Conservation (phyloP, 2,113 vertebrate species). For the Silurus glanis region DNA sequence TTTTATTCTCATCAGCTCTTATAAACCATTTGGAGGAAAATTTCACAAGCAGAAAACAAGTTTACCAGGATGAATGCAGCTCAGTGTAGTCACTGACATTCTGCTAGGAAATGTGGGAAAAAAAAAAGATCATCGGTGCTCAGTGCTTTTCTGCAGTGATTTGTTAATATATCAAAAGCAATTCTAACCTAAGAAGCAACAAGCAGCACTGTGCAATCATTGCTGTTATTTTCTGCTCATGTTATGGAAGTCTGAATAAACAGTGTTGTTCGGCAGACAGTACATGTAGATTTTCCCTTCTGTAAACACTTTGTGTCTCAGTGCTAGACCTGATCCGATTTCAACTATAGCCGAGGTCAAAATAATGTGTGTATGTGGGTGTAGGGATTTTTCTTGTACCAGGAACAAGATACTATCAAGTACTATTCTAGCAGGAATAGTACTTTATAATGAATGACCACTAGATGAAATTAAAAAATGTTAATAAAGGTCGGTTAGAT, state of each 20-base stretch:
- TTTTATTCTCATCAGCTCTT: neutral
- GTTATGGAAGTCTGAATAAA: neutral
- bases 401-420: no score
- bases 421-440: neutral
- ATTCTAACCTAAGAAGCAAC: neutral
- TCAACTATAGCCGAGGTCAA: neutral
- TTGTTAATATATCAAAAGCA: neutral
- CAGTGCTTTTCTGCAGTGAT: neutral
- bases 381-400: neutral
- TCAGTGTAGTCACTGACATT: neutral
- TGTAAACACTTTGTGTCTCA: neutral
- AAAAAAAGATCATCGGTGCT: neutral
- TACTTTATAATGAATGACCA: neutral
- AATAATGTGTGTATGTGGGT: constrained; percentile 1
- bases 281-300: neutral
- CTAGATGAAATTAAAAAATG: neutral
- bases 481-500: neutral
- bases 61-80: no score
- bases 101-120: neutral
- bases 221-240: neutral
- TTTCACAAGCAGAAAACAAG: neutral
- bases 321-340: neutral
- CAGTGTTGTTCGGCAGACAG: neutral
- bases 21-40: neutral
- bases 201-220: neutral